phyloP scores from a whole-genome alignment of 1,140 invertebrate genomes.

The Drosophila littoralis region DNA sequence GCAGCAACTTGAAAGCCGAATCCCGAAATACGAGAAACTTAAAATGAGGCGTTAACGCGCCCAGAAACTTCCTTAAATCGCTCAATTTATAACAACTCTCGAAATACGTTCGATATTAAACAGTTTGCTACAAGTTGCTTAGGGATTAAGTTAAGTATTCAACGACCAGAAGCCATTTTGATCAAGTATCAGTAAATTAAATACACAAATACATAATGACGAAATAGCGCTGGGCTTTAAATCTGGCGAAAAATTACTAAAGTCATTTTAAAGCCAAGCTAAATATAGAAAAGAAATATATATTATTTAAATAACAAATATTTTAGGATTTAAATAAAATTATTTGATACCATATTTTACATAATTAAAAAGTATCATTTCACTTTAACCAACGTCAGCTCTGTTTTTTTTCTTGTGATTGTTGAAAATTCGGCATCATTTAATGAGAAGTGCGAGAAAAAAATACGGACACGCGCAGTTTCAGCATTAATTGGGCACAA shows the following conservation, averaged over 20 bases:
- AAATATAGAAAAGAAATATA: neutral
- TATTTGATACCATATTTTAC: slow-evolving; percentile 1
- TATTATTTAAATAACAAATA: neutral
- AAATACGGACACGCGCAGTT: slow-evolving; percentile 3
- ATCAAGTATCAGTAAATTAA: neutral
- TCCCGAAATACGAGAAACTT: slow-evolving; percentile 29
- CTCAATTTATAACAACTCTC: slow-evolving; percentile 32
- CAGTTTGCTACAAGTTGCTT: slow-evolving; percentile 7
- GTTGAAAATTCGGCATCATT: slow-evolving; percentile 3
- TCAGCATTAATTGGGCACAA: slow-evolving; percentile 28
- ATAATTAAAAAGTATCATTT: slow-evolving; percentile 4
- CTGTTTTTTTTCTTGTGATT: neutral
- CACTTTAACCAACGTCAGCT: neutral
- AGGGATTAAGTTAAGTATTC: slow-evolving; percentile 6
- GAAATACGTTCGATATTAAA: slow-evolving; percentile 34
- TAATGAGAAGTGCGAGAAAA: slow-evolving; percentile 1
- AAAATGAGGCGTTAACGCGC: slow-evolving; percentile 33
- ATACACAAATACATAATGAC: neutral
- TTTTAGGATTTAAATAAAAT: slow-evolving; percentile 7
- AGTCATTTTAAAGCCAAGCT: too few species aligned
- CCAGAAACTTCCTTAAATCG: slow-evolving; percentile 41
- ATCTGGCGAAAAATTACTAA: too few species aligned
- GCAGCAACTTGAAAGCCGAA: slow-evolving; percentile 36
- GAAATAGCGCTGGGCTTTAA: too few species aligned
- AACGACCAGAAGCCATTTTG: neutral